Conservation (phyloP, 1,140 invertebrate species). For the Drosophila tani region DNA sequence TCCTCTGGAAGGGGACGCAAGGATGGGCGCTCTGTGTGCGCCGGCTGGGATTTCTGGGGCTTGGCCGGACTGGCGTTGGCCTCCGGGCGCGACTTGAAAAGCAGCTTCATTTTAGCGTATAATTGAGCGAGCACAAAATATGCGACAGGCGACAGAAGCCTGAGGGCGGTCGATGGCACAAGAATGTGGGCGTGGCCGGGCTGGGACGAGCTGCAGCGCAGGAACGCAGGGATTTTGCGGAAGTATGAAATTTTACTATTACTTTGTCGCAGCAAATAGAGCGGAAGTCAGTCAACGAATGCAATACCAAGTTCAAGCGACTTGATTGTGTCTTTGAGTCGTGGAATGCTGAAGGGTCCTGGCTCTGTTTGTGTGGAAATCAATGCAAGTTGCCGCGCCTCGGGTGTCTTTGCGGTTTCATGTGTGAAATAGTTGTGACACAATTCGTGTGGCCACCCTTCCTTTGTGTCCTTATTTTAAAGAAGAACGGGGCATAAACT, state of each 20-base stretch:
- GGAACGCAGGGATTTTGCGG: constrained; percentile 62
- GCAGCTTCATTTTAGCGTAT: constrained; percentile 82
- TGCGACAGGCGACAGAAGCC: constrained; percentile 70
- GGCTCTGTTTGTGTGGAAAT: constrained; percentile 38
- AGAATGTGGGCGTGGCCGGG: constrained; percentile 55
- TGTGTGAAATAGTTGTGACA: constrained; percentile 48
- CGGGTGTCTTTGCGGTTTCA: constrained; percentile 28
- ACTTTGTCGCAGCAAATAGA: constrained; percentile 80
- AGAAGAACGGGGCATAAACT: not conserved
- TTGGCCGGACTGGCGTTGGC: constrained; percentile 51
- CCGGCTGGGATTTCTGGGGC: constrained; percentile 8
- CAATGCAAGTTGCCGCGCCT: constrained; percentile 48
- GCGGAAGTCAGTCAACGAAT: constrained; percentile 81
- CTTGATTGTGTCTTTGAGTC: constrained; percentile 70
- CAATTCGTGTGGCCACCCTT: not conserved
- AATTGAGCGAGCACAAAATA: constrained; percentile 79
- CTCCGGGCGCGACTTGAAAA: constrained; percentile 63
- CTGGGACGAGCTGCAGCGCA: not conserved
- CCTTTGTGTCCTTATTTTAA: not conserved
- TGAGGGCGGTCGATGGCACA: constrained; percentile 37
- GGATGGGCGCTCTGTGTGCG: not conserved
- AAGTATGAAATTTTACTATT: constrained; percentile 82
- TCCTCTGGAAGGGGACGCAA: not conserved
- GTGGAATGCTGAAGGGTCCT: constrained; percentile 11
- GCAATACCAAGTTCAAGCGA: constrained; percentile 54